Base-by-base conservation (phyloP, 2,888 invertebrate genomes). In the Pheosia tremula region DNA sequence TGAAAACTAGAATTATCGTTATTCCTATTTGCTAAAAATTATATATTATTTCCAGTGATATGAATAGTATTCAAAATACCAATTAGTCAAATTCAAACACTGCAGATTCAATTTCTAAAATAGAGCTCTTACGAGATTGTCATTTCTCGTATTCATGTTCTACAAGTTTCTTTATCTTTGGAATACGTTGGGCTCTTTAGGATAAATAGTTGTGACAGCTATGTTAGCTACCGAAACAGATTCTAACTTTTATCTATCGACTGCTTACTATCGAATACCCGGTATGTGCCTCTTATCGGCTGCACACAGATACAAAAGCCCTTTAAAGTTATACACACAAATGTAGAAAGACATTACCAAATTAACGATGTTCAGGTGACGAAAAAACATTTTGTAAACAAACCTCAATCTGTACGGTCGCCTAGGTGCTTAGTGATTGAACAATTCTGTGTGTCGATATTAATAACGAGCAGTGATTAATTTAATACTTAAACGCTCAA, bases 361-460 rank as follows among this genome's bases (percentile, higher is more conserved):
- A 93, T 93, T 91, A 91, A 92, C 90, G 85, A 87, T 80, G 84
- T 83, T 80, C 89, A 91, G 91, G 91, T 92, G 87, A 90, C 88
- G 84, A 90, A 90, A 91, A 90, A 88, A 82, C 89, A 92, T 91
- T 92, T 91, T 84, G 91, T 92, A 89, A 91, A 93, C 88, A 91
- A 90, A 81, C 68, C 80, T 87, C 88, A 84, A 79, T 83, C 84
- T 63, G 84, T 79, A 76, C 87, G 84, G 93, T 87, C 90, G 90
- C 81, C 68, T 85, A 78, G 77, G 79, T 83, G 80, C 68, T 79
- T 74, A 73, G 80, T 85, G 77, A 79, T 80, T 80, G 69, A 70
- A 66, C 38, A 62, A 66, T 62, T 70, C 53, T 58, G 58, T 63
- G 60, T 60, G 63, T 37, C 49, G 10, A 59, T 58, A 68, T 64